These are phyloP conservation scores for Nowickia ferox DNA, from an alignment of 2,888 invertebrate species.

Conservation along the genomic window DNA sequence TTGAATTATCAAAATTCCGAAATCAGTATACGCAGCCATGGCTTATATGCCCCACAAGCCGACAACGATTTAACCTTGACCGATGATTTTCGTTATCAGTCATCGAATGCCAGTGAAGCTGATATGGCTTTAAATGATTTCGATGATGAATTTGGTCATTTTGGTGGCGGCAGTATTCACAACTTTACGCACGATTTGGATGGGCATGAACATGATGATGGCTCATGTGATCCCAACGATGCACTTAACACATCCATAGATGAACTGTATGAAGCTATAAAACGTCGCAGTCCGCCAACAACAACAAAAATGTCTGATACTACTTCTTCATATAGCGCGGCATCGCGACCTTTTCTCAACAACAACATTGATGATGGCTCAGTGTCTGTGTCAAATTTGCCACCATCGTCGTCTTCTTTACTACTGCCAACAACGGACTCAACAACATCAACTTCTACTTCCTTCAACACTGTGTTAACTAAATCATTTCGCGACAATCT, in stretches of 20 bases:
- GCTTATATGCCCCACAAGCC: constrained; percentile 86
- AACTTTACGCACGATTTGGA: constrained; percentile 61
- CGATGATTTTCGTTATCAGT: constrained; percentile 83
- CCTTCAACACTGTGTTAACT: constrained; percentile 48
- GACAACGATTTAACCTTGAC: constrained; percentile 84
- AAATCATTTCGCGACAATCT: constrained; percentile 74
- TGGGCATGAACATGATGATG: constrained; percentile 54
- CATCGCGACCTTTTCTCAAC: constrained; percentile 20
- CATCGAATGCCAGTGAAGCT: constrained; percentile 82
- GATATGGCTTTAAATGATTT: constrained; percentile 81
- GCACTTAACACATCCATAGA: constrained; percentile 84
- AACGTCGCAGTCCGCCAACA: constrained; percentile 77
- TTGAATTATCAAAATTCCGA: constrained; percentile 87
- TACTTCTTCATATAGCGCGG: constrained; percentile 1
- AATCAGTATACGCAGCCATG: constrained; percentile 87
- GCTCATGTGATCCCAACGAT: constrained; percentile 68
- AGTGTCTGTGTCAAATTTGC: constrained; percentile 22
- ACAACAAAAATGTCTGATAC: constrained; percentile 29
- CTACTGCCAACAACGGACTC: constrained; percentile 16
- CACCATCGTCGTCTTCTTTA: constrained; percentile 30
- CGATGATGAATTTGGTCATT: constrained; percentile 79
- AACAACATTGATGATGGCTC: constrained; percentile 47
- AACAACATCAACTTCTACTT: constrained; percentile 49
- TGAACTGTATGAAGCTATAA: constrained; percentile 88
- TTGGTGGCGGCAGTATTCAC: constrained; percentile 57